These are phyloP conservation scores for Fistularia commersonii DNA, from an alignment of 2,797 vertebrate species.

Conservation along the genomic window DNA sequence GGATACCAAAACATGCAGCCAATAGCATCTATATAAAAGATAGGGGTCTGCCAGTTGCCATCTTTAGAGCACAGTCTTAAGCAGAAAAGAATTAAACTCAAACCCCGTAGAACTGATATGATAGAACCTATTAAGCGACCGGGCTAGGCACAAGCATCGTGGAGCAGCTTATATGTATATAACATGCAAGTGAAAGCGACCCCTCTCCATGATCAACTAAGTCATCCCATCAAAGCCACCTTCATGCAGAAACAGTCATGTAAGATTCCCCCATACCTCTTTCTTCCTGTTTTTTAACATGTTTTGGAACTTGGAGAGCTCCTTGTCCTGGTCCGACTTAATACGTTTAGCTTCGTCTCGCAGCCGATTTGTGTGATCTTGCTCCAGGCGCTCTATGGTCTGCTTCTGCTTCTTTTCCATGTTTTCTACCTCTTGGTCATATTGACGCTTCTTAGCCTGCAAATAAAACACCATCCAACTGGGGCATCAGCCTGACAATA, in stretches of 20 bases:
- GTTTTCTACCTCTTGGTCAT: constrained; percentile 96
- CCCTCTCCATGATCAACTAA: neutral
- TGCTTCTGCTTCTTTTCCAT: constrained; percentile 98
- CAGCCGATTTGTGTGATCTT: constrained; percentile 93
- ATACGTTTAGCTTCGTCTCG: constrained; percentile 95
- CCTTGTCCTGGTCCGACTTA: constrained; percentile 95
- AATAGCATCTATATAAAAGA: constrained; percentile 28
- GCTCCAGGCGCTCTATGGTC: constrained; percentile 94
- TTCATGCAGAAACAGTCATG: constrained; percentile 21
- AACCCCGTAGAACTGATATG: constrained; percentile 28
- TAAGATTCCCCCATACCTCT: constrained; percentile 77
- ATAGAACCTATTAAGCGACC: constrained; percentile 21
- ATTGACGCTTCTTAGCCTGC: constrained; percentile 91
- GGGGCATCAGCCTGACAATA: neutral
- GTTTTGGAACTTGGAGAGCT: constrained; percentile 95
- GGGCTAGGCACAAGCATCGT: constrained; percentile 26
- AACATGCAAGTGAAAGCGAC: constrained; percentile 26
- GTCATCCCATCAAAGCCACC: constrained; percentile 2
- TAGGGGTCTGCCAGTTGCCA: constrained; percentile 11
- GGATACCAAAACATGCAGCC: constrained; percentile 43
- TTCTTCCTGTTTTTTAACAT: constrained; percentile 96
- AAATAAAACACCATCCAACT: neutral
- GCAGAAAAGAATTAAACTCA: constrained; percentile 8
- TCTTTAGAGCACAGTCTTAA: no score
- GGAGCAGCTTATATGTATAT: constrained; percentile 5